Evolutionary conservation across 2,888 invertebrate genomes (phyloP), one percentile per base, ranked within the genome.

Genomic region (Tolmerus cingulatus): DNA sequence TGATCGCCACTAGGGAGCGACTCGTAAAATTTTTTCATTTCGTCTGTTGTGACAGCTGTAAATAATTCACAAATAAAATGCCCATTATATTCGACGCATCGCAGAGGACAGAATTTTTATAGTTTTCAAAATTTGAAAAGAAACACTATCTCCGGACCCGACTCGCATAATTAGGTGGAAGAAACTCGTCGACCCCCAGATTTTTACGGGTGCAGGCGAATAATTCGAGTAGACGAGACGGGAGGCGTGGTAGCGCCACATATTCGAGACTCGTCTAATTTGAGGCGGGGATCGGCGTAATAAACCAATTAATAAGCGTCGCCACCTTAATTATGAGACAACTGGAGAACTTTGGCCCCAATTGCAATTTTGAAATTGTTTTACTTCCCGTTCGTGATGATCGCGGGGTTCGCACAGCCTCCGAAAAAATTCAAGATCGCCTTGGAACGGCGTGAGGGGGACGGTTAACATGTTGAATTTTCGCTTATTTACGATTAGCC

Each of bases 21-120:
- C 23, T 66, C 66, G 27, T 66, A 66, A 66, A 66, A 66, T 23
- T 66, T 66, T 66, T 66, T 79, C 46, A 27, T 12, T 46, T 51
- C 30, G 30, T 57, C n/a, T 82, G 82, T 82, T 82, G 82, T 82
- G 82, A 82, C 82, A 82, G 82, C 66, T 82, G 82, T 82, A 82
- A 82, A 82, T 82, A 82, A 82, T 82, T 82, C 57, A 82, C 82
- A 37, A 37, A 82, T 51, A 81, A 66, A 66, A 66, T 66, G 23
- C 66, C 66, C 30, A 81, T 81, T 81, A 51, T 81, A 81, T 81
- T 51, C 81, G 51, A 12, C 46, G 81, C 51, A 27, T 46, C 27
- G 27, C 51, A 9, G 30, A 9, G 37, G 34, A 81, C 81, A 51
- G 46, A 46, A 55, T 46, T 81, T 81, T 81, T 81, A 81, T 81